Evolutionary conservation across 2,888 invertebrate genomes (phyloP).

Genomic region (Hesperia comma): DNA sequence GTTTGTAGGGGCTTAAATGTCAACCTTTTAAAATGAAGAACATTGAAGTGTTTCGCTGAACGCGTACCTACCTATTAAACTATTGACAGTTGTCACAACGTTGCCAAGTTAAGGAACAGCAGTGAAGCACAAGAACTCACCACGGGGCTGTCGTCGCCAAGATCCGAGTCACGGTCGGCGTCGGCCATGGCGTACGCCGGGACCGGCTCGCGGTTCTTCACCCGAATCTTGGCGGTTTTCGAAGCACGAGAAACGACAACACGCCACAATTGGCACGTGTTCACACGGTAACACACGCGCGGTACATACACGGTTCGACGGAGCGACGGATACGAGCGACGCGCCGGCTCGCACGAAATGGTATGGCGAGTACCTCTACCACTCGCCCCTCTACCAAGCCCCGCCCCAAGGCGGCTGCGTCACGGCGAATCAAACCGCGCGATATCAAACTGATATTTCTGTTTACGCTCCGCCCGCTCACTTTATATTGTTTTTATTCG

Average conservation of each 20-base stretch:
- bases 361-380: constrained; percentile 68
- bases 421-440: constrained; percentile 78
- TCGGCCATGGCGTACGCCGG: constrained; percentile 92
- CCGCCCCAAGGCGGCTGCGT: constrained; percentile 77
- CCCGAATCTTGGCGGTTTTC: constrained; percentile 91
- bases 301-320: constrained; percentile 53
- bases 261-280: constrained; percentile 62
- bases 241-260: constrained; percentile 61
- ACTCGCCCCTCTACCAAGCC: constrained; percentile 65
- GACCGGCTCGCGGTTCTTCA: constrained; percentile 94
- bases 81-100: background rate
- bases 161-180: constrained; percentile 87
- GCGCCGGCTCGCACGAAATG: constrained; percentile 63
- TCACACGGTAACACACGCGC: constrained; percentile 66
- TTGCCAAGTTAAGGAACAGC: background rate
- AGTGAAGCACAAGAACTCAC: constrained; percentile 77
- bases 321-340: constrained; percentile 53
- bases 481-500: constrained; percentile 80
- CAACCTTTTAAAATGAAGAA: too few species aligned
- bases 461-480: constrained; percentile 74
- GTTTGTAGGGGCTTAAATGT: too few species aligned
- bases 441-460: constrained; percentile 81
- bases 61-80: too few species aligned
- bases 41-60: too few species aligned
- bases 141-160: constrained; percentile 89